phyloP scores from a whole-genome alignment of 2,888 invertebrate genomes.

The Tigriopus californicus region DNA sequence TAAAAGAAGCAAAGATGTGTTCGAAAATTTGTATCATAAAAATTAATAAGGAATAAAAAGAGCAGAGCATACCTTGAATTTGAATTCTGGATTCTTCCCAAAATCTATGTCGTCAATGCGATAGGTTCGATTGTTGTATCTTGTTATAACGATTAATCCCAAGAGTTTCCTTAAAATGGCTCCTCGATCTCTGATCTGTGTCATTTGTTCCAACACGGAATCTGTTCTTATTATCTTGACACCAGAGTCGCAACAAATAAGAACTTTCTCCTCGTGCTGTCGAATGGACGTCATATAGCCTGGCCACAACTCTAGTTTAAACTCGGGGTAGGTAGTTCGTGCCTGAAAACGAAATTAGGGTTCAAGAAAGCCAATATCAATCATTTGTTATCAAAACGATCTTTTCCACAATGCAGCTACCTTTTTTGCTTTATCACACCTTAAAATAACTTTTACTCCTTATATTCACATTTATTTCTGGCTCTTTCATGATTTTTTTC shows the following conservation, averaged over 20 bases:
- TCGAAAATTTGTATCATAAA: no score
- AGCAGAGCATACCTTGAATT: background rate
- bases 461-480: no score
- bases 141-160: conserved; percentile 29
- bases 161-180: conserved; percentile 21
- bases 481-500: no score
- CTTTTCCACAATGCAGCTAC: no score
- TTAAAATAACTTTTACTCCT: no score
- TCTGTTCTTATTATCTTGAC: conserved; percentile 55
- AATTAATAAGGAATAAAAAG: conserved; percentile 22
- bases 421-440: no score
- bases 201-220: background rate
- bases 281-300: conserved; percentile 52
- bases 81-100: background rate
- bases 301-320: conserved; percentile 25
- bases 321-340: background rate
- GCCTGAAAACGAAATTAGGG: no score
- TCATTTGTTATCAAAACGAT: no score
- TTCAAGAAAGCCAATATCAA: no score
- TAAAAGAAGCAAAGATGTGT: no score
- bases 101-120: conserved; percentile 15
- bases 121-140: conserved; percentile 34
- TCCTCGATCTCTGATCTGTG: background rate
- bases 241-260: conserved; percentile 57
- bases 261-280: conserved; percentile 52